Evolutionary conservation across 2,797 vertebrate species (phyloP).

Genomic region (Loriculus beryllinus): DNA sequence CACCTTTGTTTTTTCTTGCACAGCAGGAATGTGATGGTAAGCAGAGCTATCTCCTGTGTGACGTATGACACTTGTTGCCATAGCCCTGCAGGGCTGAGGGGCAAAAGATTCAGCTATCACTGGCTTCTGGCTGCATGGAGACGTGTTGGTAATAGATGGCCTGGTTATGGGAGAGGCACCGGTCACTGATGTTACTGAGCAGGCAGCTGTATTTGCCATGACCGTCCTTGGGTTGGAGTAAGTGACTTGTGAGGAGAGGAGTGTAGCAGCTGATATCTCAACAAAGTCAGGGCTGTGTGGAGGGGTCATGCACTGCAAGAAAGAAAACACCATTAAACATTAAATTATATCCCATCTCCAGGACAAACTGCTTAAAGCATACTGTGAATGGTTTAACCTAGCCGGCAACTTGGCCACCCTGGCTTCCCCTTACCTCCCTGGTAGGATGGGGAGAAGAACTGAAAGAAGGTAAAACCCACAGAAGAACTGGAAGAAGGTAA

Average conservation of each 20-base stretch:
- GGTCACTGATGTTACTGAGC: background rate
- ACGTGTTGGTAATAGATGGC: background rate
- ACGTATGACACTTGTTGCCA: conserved; percentile 89
- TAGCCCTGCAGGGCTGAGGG: conserved; percentile 76
- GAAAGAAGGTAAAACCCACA: background rate
- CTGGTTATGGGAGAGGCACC: background rate
- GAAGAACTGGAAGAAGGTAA: background rate
- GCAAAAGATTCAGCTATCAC: conserved; percentile 18
- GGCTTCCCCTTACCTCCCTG: background rate
- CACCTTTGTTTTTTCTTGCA: conserved; percentile 40
- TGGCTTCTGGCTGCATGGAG: background rate
- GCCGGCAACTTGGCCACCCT: background rate
- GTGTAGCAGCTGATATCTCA: conserved; percentile 77
- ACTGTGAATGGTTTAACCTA: background rate
- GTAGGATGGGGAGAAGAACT: background rate
- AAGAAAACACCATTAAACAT: background rate
- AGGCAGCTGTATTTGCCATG: conserved; percentile 24
- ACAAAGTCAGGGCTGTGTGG: conserved; percentile 91
- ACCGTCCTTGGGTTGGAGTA: conserved; percentile 62
- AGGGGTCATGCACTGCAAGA: conserved; percentile 93
- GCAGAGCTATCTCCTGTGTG: conserved; percentile 83
- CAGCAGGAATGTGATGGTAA: conserved; percentile 74
- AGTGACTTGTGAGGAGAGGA: conserved; percentile 64
- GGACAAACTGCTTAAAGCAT: background rate
- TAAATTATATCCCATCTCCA: background rate